Percentiles rank a stretch among this genome's conserved stretches.
Evolutionary conservation across 2,113 vertebrate species (phyloP).

Genomic region (Puffinus mauretanicus): DNA sequence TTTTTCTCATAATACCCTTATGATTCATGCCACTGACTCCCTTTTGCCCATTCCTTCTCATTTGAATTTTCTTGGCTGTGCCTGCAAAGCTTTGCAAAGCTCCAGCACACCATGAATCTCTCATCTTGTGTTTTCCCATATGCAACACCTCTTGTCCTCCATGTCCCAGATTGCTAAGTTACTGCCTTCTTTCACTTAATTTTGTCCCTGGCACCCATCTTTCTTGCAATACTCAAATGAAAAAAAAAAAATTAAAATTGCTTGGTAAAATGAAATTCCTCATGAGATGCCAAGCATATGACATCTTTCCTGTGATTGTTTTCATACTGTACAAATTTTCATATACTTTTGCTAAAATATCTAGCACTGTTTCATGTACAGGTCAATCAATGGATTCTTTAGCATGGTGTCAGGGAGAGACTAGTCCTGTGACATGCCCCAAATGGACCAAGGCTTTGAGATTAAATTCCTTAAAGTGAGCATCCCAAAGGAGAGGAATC

Average conservation of each 20-base stretch:
- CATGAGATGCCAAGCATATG: conserved; percentile 16
- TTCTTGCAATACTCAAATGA: not conserved
- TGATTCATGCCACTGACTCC: not conserved
- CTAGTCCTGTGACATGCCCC: not conserved
- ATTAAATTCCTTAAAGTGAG: not conserved
- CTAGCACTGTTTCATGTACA: not conserved
- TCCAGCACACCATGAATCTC: conserved; percentile 5
- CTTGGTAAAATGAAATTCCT: not conserved
- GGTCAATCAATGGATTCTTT: not conserved
- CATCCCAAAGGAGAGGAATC: not conserved
- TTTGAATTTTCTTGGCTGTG: conserved; percentile 18
- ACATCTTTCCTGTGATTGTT: not conserved
- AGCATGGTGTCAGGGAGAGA: not conserved
- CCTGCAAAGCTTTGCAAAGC: conserved; percentile 11
- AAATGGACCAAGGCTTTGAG: not conserved
- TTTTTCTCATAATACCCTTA: not conserved
- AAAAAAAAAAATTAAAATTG: not conserved
- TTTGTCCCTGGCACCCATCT: conserved; percentile 23
- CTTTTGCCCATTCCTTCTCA: not conserved
- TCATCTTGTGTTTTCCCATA: conserved; percentile 24
- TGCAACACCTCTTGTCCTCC: conserved; percentile 40
- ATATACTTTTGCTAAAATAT: not conserved
- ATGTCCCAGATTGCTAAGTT: conserved; percentile 3
- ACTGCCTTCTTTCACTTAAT: conserved; percentile 9
- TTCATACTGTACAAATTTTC: not conserved